phyloP scores from a whole-genome alignment of 2,888 invertebrate species.

The Blastobasis adustella region DNA sequence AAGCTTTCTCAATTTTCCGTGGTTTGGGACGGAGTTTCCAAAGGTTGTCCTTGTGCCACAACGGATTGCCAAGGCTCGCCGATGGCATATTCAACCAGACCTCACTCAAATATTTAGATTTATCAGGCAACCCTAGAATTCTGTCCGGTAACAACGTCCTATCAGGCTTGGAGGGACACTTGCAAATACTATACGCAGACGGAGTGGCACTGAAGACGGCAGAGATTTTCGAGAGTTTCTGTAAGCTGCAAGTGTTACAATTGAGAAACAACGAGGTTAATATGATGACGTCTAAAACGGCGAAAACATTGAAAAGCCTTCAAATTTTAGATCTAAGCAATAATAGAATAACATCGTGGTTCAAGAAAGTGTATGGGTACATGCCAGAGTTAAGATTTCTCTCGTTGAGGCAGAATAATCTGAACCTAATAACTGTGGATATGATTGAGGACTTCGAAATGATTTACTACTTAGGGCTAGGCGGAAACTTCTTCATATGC shows the following conservation, averaged over 20 bases:
- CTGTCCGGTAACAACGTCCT: conserved; percentile 40
- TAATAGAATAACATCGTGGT: conserved; percentile 76
- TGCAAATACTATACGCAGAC: conserved; percentile 61
- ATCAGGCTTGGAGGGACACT: conserved; percentile 46
- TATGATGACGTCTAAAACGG: conserved; percentile 30
- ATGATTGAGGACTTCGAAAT: conserved; percentile 72
- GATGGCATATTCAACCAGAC: conserved; percentile 52
- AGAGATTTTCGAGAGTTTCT: conserved; percentile 43
- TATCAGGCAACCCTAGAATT: conserved; percentile 70
- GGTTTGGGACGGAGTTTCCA: conserved; percentile 28
- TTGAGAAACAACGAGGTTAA: conserved; percentile 68
- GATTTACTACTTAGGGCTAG: conserved; percentile 63
- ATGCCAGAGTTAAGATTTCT: conserved; percentile 56
- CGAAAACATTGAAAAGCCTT: conserved; percentile 45
- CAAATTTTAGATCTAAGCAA: conserved; percentile 64
- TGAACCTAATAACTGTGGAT: conserved; percentile 69
- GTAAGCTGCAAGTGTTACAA: conserved; percentile 58
- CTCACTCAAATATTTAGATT: conserved; percentile 59
- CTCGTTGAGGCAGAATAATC: conserved; percentile 66
- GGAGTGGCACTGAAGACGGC: conserved; percentile 48
- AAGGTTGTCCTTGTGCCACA: conserved; percentile 57
- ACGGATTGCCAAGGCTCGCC: conserved; percentile 45
- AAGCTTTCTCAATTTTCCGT: conserved; percentile 25
- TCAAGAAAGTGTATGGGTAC: conserved; percentile 39
- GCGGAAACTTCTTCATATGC: conserved; percentile 76